Evolutionary conservation across 2,888 invertebrate genomes (phyloP).

Genomic region (Apeira syringaria): DNA sequence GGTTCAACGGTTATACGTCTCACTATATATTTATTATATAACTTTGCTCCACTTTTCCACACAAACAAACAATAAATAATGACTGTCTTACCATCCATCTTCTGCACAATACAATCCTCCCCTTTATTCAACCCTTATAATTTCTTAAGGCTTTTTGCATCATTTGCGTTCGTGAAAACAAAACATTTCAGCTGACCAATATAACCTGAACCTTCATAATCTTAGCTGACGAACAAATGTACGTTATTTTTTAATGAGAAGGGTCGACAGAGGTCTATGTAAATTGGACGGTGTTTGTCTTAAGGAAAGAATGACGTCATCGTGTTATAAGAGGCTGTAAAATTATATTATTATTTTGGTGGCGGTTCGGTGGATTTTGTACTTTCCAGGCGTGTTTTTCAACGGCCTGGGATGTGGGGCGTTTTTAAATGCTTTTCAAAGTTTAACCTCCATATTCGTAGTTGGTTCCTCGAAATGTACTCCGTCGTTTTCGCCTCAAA

Average conservation of each 20-base stretch:
- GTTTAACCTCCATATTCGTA: too few species aligned
- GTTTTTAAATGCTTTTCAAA: too few species aligned
- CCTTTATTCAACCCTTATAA: slow-evolving; percentile 39
- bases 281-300: slow-evolving; percentile 37
- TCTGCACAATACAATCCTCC: slow-evolving; percentile 36
- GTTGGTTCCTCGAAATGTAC: too few species aligned
- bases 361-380: background rate
- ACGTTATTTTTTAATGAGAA: slow-evolving; percentile 21
- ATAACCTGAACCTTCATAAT: slow-evolving; percentile 35
- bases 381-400: too few species aligned
- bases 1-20: too few species aligned
- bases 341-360: background rate
- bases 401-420: too few species aligned
- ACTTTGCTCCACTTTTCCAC: slow-evolving; percentile 17
- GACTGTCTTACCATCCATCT: slow-evolving; percentile 38
- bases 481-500: too few species aligned
- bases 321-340: slow-evolving; percentile 11
- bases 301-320: slow-evolving; percentile 37
- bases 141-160: slow-evolving; percentile 52
- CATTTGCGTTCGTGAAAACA: slow-evolving; percentile 45
- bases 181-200: slow-evolving; percentile 41
- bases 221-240: slow-evolving; percentile 17
- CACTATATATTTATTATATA: background rate
- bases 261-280: slow-evolving; percentile 23
- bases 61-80: slow-evolving; percentile 32